These are phyloP conservation scores for Drosophila vallismaia DNA, from an alignment of 2,888 invertebrate genomes.

Conservation along the genomic window DNA sequence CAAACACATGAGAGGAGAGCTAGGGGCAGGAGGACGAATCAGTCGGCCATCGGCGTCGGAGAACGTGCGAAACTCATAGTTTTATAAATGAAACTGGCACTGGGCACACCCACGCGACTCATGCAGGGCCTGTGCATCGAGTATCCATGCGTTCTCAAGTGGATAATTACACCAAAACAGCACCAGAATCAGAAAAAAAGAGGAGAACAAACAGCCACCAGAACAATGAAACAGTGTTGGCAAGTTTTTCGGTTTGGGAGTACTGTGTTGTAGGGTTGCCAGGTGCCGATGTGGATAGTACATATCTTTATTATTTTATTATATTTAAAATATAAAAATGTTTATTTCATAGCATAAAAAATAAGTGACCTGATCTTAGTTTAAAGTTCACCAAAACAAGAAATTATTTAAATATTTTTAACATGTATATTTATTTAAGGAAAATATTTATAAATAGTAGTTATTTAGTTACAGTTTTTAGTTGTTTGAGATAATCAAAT, in stretches of 20 bases:
- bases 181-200: slow-evolving; percentile 54
- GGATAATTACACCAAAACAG: slow-evolving; percentile 60
- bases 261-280: slow-evolving; percentile 16
- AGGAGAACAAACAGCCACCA: slow-evolving; percentile 39
- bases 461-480: too few species aligned
- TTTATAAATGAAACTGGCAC: slow-evolving; percentile 52
- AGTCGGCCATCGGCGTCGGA: slow-evolving; percentile 27
- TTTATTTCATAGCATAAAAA: too few species aligned
- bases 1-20: slow-evolving; percentile 59
- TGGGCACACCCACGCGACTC: slow-evolving; percentile 19
- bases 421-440: too few species aligned
- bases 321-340: too few species aligned
- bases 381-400: too few species aligned
- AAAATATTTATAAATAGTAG: too few species aligned
- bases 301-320: too few species aligned
- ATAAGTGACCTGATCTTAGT: too few species aligned
- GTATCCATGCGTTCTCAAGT: slow-evolving; percentile 51
- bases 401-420: too few species aligned
- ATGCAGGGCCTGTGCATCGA: slow-evolving; percentile 40
- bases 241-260: slow-evolving; percentile 10
- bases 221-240: slow-evolving; percentile 52
- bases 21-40: slow-evolving; percentile 15
- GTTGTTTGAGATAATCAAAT: too few species aligned
- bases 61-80: slow-evolving; percentile 49
- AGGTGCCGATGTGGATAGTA: not conserved